Base-by-base conservation (phyloP, 2,888 invertebrate species). In the Mechanitis mazaeus region DNA sequence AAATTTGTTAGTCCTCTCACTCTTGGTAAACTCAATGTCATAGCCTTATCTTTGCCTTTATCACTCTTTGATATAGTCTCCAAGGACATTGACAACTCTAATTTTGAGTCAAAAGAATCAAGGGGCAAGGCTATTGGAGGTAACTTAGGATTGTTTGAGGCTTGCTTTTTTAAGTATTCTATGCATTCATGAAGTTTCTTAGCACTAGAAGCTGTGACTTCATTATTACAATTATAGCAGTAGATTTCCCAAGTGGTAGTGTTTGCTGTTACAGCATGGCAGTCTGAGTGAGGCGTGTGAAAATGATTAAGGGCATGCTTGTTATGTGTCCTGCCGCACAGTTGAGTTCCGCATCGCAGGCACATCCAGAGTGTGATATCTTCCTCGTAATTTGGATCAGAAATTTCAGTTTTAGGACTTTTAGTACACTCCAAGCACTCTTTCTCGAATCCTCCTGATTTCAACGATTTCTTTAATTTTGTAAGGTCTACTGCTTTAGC, bases 1-100 rank as follows among this genome's bases (percentile, higher is more conserved):
- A 98, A 90, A 88, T 98, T 98, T 58, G 92, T 92, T 53, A 98
- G 88, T 0, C 98, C 98, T 87, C 96, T 87, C 0, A 94, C 93
- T 50, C 93, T 85, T 0, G 92, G 92, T 64, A 92, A 70, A 67
- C 73, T 80, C 63, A 77, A 72, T n/a, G 73, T 71, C 57, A 79
- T 74, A 0, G 79, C 74, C 70, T 85, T 88, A 33, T 88, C 86
- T 72, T 86, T 89, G 2, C 74, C 77, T 76, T 87, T 88, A 35
- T 87, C 87, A 65, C 75, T 76, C 66, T 77, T 81, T 28, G 76
- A 71, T 67, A 78, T 74, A 38, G 70, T 64, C 60, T 79, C 76
- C 66, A 72, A 66, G 20, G 76, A 72, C 59, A 76, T 71, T 56
- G 81, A 79, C 61, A 85, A 72, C 65, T 74, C 72, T 59, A 71